Evolutionary conservation across 1,140 invertebrate genomes (phyloP).

Genomic region (Anastatus disparis): DNA sequence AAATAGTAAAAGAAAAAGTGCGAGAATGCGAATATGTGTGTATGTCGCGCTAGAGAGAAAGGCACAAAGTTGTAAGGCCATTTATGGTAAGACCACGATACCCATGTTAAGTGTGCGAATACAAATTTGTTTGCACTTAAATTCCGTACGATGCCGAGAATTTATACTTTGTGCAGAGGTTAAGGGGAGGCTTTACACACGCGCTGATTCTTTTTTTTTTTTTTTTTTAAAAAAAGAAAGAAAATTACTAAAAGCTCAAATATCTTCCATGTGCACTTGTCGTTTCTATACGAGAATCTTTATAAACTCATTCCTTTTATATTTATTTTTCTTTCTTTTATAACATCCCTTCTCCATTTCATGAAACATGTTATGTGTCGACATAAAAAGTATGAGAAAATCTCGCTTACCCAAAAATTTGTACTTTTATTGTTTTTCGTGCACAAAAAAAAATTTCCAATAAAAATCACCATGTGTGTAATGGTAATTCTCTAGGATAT

Average conservation of each 20-base stretch:
- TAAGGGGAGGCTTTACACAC: no score
- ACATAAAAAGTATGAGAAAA: no score
- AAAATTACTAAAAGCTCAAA: no score
- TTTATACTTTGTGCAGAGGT: neutral
- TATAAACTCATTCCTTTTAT: slow-evolving; percentile 21
- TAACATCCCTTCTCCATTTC: slow-evolving; percentile 57
- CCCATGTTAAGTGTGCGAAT: slow-evolving; percentile 60
- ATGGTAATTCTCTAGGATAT: no score
- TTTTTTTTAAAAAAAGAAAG: no score
- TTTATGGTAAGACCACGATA: slow-evolving; percentile 58
- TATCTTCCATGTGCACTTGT: slow-evolving; percentile 40
- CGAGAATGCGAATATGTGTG: slow-evolving; percentile 35
- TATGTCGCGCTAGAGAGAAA: slow-evolving; percentile 5
- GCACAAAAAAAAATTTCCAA: no score
- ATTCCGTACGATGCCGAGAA: slow-evolving; percentile 52
- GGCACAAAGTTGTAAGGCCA: slow-evolving; percentile 55
- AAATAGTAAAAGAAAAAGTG: no score
- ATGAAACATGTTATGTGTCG: no score
- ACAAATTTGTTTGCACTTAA: slow-evolving; percentile 66
- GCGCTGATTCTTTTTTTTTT: no score
- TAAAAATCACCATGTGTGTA: no score
- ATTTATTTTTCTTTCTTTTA: slow-evolving; percentile 40
- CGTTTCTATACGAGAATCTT: slow-evolving; percentile 36
- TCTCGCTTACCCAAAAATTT: no score
- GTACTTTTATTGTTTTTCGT: no score